phyloP scores from a whole-genome alignment of 1,140 invertebrate species.

The Lucilia sericata region DNA sequence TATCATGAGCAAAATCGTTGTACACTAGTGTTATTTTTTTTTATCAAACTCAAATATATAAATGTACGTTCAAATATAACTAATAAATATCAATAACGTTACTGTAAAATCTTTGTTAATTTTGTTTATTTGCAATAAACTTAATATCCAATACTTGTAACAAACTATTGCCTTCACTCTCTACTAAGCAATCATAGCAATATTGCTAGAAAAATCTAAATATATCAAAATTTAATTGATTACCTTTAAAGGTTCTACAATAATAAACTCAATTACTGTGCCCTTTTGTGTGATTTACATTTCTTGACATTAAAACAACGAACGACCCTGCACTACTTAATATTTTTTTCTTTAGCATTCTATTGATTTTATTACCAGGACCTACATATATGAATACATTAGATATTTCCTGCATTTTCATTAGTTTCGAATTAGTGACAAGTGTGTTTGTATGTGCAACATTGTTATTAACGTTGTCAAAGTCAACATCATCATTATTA shows the following conservation, averaged over 20 bases:
- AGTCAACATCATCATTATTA: neutral
- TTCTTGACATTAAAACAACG: slow-evolving; percentile 5
- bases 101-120: too few relatives aligned
- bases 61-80: too few relatives aligned
- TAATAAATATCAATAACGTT: too few relatives aligned
- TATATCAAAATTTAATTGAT: neutral
- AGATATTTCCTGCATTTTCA: neutral
- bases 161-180: too few relatives aligned
- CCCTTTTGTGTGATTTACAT: neutral
- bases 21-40: too few relatives aligned
- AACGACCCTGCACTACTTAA: neutral
- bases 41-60: too few relatives aligned
- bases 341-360: neutral
- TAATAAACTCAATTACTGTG: neutral
- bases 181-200: too few relatives aligned
- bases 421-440: neutral
- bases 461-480: neutral
- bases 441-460: neutral
- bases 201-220: too few relatives aligned
- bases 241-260: neutral
- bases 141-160: too few relatives aligned
- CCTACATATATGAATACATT: neutral
- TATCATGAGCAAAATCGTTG: too few relatives aligned
- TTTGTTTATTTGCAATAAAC: too few relatives aligned
- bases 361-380: neutral